Evolutionary conservation across 2,113 vertebrate genomes (phyloP), one percentile per base, ranked within the genome.

Genomic region (Passer domesticus): DNA sequence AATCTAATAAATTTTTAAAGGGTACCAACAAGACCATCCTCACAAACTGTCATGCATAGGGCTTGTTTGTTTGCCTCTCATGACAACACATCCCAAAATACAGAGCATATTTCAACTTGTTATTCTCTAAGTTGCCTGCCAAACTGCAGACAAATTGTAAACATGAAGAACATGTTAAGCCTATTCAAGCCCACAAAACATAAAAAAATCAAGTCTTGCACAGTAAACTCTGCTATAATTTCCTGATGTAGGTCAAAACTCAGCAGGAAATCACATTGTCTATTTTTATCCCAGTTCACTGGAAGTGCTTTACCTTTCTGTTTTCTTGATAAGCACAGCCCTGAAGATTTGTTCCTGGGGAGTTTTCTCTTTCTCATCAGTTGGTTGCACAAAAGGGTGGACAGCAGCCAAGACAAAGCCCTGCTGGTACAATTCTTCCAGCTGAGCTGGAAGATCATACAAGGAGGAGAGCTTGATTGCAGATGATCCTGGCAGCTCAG

Each of bases 361-460:
- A 81, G 98, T 98, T 98, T 98, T 98, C 83, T 98, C 98, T 92
- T 97, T 97, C 13, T 98, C 98, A n/a, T 98, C 98, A 63, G 98
- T 98, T 19, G 98, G 98, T 88, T 99, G 99, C 96, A 99, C 98
- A 84, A 99, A 99, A 16, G 99, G 99, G 94, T 99, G 99, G 90
- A 99, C 97, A 35, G 98, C 97, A 13, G 98, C 98, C 98, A 99
- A 98, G 6, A 98, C 59, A 70, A 99, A 99, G 73, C 99, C 99
- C 97, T 99, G 98, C 98, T 99, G 99, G 98, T 99, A 99, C 49
- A 99, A 98, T 77, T 99, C 99, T 97, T 98, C 98, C 83, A 99
- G 98, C 98, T 99, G 99, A 86, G 97, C 92, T 1, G 99, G 99
- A 91, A 99, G 98, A 97, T 99, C 98, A 44, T 96, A 96, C 93